Evolutionary conservation across 2,888 invertebrate genomes (phyloP), one percentile per base, ranked within the genome.

Genomic region (Biston betularia): DNA sequence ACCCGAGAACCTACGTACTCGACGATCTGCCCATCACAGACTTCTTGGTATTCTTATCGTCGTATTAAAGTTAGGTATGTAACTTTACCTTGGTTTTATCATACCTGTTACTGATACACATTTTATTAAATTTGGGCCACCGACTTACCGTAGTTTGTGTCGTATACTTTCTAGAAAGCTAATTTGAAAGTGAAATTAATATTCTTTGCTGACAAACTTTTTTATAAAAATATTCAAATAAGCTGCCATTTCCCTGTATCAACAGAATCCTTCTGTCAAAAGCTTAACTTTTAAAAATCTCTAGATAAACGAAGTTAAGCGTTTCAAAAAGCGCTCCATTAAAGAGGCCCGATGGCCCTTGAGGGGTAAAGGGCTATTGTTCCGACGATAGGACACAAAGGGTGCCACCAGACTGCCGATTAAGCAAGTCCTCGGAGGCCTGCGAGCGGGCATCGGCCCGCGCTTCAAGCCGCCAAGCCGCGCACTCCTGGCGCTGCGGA

Each of bases 301-400:
- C 72, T 79, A 79, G 80, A 79, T 79, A 81, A 82, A 82, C 79
- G 78, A 79, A 81, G 75, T 80, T 71, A 74, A 81, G 79, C 73
- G 76, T 79, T 78, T 77, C 50, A 67, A 66, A 69, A 65, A 69
- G 60, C 46, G 59, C 60, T 65, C 60, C 56, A 55, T 46, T 69
- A 52, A 48, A 65, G 69, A 44, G 69, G 44, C 40, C 42, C 50
- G 65, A 78, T 75, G 75, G 70, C 75, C 72, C 79, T 79, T 71
- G 48, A 71, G 69, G 64, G 68, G 72, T 71, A 67, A 80, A 79
- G 77, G 77, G 78, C 79, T 73, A 79, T 82, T 82, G 82, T 82
- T 75, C 71, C 66, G 74, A 71, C 71, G 77, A 70, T 73, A 59
- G 72, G 65, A 70, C 72, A 75, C 70, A 45, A 63, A 58, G 66